These are phyloP conservation scores for Artemisiospiza belli DNA, from an alignment of 2,113 vertebrate genomes.

Conservation along the genomic window DNA sequence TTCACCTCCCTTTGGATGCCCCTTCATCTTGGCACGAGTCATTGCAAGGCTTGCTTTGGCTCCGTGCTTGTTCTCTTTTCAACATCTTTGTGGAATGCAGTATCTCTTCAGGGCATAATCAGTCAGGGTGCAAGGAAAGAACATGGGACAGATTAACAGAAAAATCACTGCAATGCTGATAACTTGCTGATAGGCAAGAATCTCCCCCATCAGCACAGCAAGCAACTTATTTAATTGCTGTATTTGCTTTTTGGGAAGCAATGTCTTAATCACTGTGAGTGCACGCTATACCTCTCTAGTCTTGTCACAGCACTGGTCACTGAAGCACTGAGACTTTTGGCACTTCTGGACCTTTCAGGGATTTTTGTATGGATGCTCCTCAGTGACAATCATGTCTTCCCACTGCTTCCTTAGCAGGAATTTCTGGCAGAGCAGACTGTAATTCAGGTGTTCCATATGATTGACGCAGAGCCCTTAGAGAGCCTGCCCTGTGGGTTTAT, in stretches of 20 bases:
- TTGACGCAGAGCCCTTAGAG: neutral
- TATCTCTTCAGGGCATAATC: slow-evolving; percentile 28
- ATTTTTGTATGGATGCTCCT: neutral
- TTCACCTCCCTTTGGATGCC: neutral
- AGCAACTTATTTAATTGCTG: neutral
- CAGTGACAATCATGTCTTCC: neutral
- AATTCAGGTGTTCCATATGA: neutral
- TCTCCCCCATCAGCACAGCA: neutral
- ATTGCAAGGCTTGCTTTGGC: slow-evolving; percentile 1
- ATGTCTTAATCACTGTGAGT: neutral
- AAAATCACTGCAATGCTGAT: neutral
- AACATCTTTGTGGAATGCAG: slow-evolving; percentile 2
- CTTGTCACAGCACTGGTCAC: neutral
- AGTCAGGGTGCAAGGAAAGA: slow-evolving; percentile 25
- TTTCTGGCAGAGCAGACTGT: neutral
- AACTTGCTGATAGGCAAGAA: slow-evolving; percentile 18
- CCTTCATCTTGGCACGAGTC: neutral
- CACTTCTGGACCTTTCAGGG: neutral
- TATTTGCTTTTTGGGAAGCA: neutral
- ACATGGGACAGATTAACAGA: neutral
- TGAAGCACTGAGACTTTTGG: neutral
- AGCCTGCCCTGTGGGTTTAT: neutral
- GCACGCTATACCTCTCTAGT: neutral
- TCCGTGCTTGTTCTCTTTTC: neutral
- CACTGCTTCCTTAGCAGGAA: neutral